phyloP scores from a whole-genome alignment of 2,888 invertebrate species.

The Gibbula magus region DNA sequence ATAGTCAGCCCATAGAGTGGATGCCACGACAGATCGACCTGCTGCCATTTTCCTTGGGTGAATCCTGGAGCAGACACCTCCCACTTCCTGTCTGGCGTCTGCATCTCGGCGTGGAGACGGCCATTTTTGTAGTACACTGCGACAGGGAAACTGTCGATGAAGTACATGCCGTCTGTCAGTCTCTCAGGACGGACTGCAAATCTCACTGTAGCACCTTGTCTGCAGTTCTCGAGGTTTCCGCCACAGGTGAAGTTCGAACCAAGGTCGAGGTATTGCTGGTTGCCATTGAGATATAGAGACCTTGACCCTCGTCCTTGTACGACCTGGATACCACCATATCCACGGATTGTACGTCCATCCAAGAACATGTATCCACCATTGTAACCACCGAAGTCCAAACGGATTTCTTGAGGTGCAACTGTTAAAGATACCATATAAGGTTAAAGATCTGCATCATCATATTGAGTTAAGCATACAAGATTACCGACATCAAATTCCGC shows the following conservation, averaged over 20 bases:
- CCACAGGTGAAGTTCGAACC: slow-evolving; percentile 67
- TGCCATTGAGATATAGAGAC: slow-evolving; percentile 62
- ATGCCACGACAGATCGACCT: slow-evolving; percentile 69
- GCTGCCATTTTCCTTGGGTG: slow-evolving; percentile 57
- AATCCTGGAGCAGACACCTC: slow-evolving; percentile 58
- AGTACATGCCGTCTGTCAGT: slow-evolving; percentile 65
- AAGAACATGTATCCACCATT: slow-evolving; percentile 38
- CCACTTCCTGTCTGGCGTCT: slow-evolving; percentile 65
- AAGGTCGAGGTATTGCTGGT: slow-evolving; percentile 68
- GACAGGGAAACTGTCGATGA: slow-evolving; percentile 69
- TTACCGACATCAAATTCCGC: no score
- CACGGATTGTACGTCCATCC: slow-evolving; percentile 49
- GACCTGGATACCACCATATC: slow-evolving; percentile 48
- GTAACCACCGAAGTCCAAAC: slow-evolving; percentile 37
- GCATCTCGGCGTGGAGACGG: slow-evolving; percentile 62
- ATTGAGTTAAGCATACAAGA: no score
- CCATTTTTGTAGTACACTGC: slow-evolving; percentile 68
- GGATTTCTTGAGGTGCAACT: slow-evolving; percentile 36
- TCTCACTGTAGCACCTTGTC: slow-evolving; percentile 68
- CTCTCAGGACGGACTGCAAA: slow-evolving; percentile 59
- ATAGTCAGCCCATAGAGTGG: slow-evolving; percentile 59
- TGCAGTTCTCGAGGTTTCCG: slow-evolving; percentile 69
- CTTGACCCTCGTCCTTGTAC: slow-evolving; percentile 44
- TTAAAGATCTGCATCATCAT: no score
- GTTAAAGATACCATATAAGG: neutral